Base-by-base conservation (phyloP, 1,140 invertebrate genomes). In the Galleria mellonella region DNA sequence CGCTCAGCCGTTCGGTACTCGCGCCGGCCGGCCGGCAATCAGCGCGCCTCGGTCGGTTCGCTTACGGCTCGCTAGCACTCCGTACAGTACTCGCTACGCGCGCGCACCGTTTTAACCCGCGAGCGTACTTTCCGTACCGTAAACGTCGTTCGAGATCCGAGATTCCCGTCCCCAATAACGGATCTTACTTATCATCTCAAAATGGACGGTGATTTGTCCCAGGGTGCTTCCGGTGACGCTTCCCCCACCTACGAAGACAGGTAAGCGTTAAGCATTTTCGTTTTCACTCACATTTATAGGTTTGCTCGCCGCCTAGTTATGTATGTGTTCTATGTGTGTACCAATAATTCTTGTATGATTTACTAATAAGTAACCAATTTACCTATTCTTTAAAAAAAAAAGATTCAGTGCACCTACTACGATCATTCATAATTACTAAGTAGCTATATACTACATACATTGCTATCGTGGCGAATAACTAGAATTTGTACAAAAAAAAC, bases 141-240 rank as follows among this genome's bases (percentile, higher is more conserved):
- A 36, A 50, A 52, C 46, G 42, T 47, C 49, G 47, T 17, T 45
- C 28, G 30, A 48, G 32, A 46, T 37, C 47, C 29, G 15, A 28
- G 35, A 44, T 51, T 51, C 27, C 41, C 32, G 32, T 52, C 29
- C 35, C 43, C 13, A 29, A 39, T 52, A 45, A 28, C 10, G 23
- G 48, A 30, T 39, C 31, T 13, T 28, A 30, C 31, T 49, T 39
- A 42, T 31, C 27, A 47, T 32, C 32, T 37, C 39, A 49, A 50
- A 35, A 78, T 82, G 74, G 77, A 82, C 55, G 64, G 67, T 48
- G 71, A 78, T 45, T 36, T 65, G 47, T 81, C 74, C 51, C 72
- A 70, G 49, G 64, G 45, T 35, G 60, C 49, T 53, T 82, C 77
- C 30, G 68, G 77, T 39, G 65, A 62, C 15, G 65, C 35, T 39